These are phyloP conservation scores for Anthoptus insignis DNA, from an alignment of 2,888 invertebrate genomes.

Conservation along the genomic window DNA sequence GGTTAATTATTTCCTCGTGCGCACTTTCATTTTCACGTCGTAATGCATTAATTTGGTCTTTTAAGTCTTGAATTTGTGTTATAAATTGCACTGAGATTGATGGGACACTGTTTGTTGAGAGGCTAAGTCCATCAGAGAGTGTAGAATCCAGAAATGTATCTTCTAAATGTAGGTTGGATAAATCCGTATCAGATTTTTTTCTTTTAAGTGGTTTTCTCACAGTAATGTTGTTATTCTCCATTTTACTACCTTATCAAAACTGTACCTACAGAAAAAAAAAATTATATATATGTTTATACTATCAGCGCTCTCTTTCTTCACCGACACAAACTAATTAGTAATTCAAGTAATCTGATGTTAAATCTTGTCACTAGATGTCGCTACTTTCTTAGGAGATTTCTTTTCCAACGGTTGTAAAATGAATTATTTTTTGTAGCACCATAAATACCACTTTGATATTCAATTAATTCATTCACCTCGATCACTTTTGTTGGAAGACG, in stretches of 20 bases:
- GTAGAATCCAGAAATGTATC: constrained; percentile 10
- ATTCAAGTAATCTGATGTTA: neutral
- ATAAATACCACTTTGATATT: neutral
- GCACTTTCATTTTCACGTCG: constrained; percentile 2
- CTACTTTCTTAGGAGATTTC: neutral
- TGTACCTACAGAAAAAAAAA: neutral
- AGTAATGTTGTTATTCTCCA: neutral
- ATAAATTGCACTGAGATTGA: neutral
- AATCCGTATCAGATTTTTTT: constrained; percentile 4
- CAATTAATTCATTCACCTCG: neutral
- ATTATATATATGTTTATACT: neutral
- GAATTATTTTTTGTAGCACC: neutral
- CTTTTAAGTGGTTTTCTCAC: constrained; percentile 4
- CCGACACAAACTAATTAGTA: neutral
- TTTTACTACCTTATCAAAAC: neutral
- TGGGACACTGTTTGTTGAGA: constrained; percentile 7
- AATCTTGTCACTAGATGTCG: neutral
- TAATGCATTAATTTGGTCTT: neutral
- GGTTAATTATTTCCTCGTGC: constrained; percentile 8
- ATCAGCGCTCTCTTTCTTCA: neutral
- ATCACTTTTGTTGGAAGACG: neutral
- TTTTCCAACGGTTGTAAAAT: neutral
- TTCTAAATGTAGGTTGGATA: constrained; percentile 5
- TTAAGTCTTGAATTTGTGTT: constrained; percentile 5
- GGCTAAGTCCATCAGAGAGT: neutral